Base-by-base conservation (phyloP, 2,888 invertebrate genomes). In the Corbicula japonica region DNA sequence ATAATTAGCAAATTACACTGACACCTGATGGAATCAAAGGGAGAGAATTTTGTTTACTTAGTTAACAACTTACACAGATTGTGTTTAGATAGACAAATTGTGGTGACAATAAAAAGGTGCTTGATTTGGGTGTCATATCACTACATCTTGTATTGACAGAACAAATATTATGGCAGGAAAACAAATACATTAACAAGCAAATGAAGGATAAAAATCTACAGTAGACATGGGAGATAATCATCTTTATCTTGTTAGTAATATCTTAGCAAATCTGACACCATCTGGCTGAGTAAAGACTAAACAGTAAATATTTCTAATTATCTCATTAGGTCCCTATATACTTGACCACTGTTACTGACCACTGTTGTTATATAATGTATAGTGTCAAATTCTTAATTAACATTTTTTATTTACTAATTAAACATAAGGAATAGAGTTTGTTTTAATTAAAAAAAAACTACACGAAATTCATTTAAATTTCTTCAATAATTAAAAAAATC, bases 121-220 rank as follows among this genome's bases (percentile, higher is more conserved):
- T 50, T 21, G 26, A 18, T n/a, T 26, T 50, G 35, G 34, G 56
- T 61, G 61, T 44, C n/a, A 35, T 65, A 66, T 66, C 54, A n/a
- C 21, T 41, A n/a, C n/a, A 54, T 66, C 66, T 41, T 8, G 1
- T 66, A 35, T 66, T 71, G 48, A 38, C 34, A 23, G 41, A 15
- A 38, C 52, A 50, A 71, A 52, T 35, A 71, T 26, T 52, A 30
- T 72, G 63, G 34, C 72, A 63, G 30, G 26, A 44, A 52, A 32
- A 34, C 6, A 50, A 35, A 70, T 23, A 38, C 28, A 66, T 35
- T 35, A 58, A 35, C 23, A 58, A 23, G 41, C 21, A 58, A 58
- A 35, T 34, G 54, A 35, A 35, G 35, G 58, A 35, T 58, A 35
- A 58, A 21, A 21, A 58, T 34, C 58, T 8, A 18, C 34, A n/a